Conservation (phyloP, 2,888 invertebrate species). For the Himalopsyche tibetana region DNA sequence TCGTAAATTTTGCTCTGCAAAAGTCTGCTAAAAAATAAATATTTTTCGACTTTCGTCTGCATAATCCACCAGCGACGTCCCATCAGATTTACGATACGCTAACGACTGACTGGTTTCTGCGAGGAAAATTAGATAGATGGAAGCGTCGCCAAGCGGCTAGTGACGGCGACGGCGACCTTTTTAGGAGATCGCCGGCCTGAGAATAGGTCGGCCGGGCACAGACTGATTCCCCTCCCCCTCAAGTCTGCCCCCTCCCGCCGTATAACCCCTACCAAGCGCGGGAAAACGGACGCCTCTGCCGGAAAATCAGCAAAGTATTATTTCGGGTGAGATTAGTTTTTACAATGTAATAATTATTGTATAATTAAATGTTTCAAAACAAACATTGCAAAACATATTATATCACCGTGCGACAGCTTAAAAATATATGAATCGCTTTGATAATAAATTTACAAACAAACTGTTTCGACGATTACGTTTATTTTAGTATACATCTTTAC, state of each 20-base stretch:
- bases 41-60: not conserved
- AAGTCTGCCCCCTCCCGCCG: conserved; percentile 27
- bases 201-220: conserved; percentile 62
- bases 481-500: too few species aligned
- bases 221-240: conserved; percentile 13
- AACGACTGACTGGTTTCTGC: conserved; percentile 36
- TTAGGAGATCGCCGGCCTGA: conserved; percentile 70
- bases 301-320: conserved; percentile 5
- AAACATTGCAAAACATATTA: not conserved
- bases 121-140: conserved; percentile 41
- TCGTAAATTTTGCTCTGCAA: conserved; percentile 1
- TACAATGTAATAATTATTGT: conserved; percentile 15
- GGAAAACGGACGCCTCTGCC: conserved; percentile 9
- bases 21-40: not conserved
- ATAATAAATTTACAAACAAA: too few species aligned
- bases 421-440: too few species aligned
- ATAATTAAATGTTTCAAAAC: not conserved
- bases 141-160: not conserved
- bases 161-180: conserved; percentile 67
- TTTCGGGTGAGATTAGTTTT: not conserved
- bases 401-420: too few species aligned
- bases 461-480: too few species aligned
- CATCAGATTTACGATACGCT: conserved; percentile 11
- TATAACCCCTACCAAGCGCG: conserved; percentile 41
- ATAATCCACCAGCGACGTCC: not conserved